These are phyloP conservation scores for Lysandra coridon DNA, from an alignment of 2,888 invertebrate genomes.

Conservation along the genomic window DNA sequence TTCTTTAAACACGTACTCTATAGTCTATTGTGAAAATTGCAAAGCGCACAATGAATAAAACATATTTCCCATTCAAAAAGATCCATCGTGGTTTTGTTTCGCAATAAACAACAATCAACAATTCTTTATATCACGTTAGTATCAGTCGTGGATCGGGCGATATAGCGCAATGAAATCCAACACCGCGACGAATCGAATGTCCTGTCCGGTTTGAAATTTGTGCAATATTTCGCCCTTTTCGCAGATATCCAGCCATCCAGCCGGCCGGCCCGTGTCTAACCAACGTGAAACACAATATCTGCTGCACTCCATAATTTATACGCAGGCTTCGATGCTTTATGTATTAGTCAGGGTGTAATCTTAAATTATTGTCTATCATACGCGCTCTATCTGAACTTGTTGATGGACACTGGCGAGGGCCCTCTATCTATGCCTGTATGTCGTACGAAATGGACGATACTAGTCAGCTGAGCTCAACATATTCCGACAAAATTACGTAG, in stretches of 20 bases:
- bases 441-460: too few relatives aligned
- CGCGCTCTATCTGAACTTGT: slow-evolving; percentile 24
- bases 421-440: not conserved
- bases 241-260: slow-evolving; percentile 64
- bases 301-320: slow-evolving; percentile 74
- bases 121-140: slow-evolving; percentile 43
- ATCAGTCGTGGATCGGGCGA: slow-evolving; percentile 53
- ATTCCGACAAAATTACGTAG: too few relatives aligned
- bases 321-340: slow-evolving; percentile 56
- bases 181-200: slow-evolving; percentile 79
- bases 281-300: slow-evolving; percentile 79
- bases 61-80: slow-evolving; percentile 18
- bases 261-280: slow-evolving; percentile 62
- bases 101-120: slow-evolving; percentile 30
- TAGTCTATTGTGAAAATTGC: not conserved
- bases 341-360: slow-evolving; percentile 62
- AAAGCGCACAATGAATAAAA: not conserved
- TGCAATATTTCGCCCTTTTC: slow-evolving; percentile 80
- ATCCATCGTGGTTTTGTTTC: slow-evolving; percentile 11
- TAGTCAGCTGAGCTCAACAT: too few relatives aligned
- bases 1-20: not conserved
- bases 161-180: slow-evolving; percentile 77
- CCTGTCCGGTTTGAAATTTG: slow-evolving; percentile 78
- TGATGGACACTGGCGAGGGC: slow-evolving; percentile 14
- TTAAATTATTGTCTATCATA: slow-evolving; percentile 54